A percentile compares a stretch with the other conserved stretches of the same genome.
Conservation (phyloP, 35 echinoderm and acorn worm species). For the Chiridota heheva region DNA sequence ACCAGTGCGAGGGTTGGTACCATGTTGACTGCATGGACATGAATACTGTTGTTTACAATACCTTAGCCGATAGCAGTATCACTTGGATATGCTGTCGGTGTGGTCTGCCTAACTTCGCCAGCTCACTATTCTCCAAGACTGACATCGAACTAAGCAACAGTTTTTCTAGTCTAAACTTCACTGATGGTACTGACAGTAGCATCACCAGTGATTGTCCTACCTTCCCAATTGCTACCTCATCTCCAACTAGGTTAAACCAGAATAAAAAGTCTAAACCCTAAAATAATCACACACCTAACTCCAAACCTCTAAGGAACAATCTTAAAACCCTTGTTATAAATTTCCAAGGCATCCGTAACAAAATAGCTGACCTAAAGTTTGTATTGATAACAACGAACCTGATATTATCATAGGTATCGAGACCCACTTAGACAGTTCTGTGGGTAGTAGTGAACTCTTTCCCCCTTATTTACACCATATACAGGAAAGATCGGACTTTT, state of each 20-base stretch:
- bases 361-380: conserved; percentile 31
- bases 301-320: not conserved
- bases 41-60: not conserved
- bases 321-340: conserved; percentile 41
- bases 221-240: no score
- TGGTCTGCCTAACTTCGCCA: conserved; percentile 29
- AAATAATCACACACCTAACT: no score
- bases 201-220: no score
- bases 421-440: conserved; percentile 11
- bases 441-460: conserved; percentile 38
- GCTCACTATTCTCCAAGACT: no score
- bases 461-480: not conserved
- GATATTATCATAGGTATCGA: conserved; percentile 53
- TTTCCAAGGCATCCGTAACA: conserved; percentile 28
- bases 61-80: not conserved
- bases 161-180: no score
- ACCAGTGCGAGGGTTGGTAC: conserved; percentile 38
- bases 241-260: no score
- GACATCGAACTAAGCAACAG: no score
- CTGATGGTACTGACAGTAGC: no score
- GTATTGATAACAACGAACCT: conserved; percentile 38
- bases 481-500: conserved; percentile 31
- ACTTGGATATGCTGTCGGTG: conserved; percentile 31
- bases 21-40: conserved; percentile 46
- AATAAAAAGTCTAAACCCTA: no score